Evolutionary conservation across 2,113 vertebrate genomes (phyloP).

Genomic region (Percopsis transmontana): DNA sequence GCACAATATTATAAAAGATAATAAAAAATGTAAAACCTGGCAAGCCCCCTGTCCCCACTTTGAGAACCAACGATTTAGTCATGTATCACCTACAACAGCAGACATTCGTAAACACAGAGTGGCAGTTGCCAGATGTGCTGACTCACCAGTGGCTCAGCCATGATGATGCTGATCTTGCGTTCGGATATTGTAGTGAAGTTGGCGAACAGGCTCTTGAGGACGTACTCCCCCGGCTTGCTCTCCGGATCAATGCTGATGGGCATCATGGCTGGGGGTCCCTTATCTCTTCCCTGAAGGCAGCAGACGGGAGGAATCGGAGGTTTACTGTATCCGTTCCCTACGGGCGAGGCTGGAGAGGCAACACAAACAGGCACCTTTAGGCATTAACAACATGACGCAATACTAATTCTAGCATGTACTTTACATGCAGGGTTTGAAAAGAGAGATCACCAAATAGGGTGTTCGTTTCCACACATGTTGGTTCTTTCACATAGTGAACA

Average conservation of each 20-base stretch:
- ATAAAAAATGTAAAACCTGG: no score
- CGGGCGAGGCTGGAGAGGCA: constrained; percentile 84
- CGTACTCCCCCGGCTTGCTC: constrained; percentile 94
- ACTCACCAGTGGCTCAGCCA: constrained; percentile 97
- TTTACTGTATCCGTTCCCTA: constrained; percentile 95
- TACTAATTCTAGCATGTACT: not conserved
- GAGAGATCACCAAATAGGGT: constrained; percentile 23
- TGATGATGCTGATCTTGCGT: constrained; percentile 94
- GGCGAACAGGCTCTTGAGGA: constrained; percentile 96
- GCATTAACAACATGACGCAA: not conserved
- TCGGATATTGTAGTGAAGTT: constrained; percentile 93
- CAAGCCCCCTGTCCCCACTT: no score
- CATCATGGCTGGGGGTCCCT: constrained; percentile 89
- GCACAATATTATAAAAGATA: no score
- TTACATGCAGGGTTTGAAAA: constrained; percentile 20
- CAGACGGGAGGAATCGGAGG: constrained; percentile 86
- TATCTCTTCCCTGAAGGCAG: constrained; percentile 85
- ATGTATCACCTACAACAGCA: not conserved
- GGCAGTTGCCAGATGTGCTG: not conserved
- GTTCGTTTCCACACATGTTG: constrained; percentile 49
- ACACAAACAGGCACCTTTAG: constrained; percentile 1
- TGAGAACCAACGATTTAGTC: no score
- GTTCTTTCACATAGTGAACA: constrained; percentile 56
- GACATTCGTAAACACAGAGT: not conserved
- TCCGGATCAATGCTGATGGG: constrained; percentile 93